Conservation (phyloP, 1,140 invertebrate genomes). For the Sogatella furcifera region DNA sequence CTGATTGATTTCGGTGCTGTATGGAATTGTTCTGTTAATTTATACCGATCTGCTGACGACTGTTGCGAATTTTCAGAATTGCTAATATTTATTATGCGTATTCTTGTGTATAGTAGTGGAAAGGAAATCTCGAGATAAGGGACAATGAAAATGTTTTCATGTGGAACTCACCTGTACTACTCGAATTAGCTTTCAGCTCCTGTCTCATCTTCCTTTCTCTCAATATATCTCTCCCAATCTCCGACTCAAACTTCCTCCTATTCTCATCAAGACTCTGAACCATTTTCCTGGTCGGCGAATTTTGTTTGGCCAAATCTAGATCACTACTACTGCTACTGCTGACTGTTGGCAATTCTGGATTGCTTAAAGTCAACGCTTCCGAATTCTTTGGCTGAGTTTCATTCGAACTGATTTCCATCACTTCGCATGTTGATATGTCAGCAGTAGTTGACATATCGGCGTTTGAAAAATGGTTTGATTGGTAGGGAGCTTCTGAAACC, state of each 20-base stretch:
- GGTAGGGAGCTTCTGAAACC: neutral
- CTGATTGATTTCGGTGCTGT: too few relatives aligned
- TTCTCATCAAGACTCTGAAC: constrained; percentile 26
- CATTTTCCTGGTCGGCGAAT: constrained; percentile 23
- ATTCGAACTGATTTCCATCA: neutral
- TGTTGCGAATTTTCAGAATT: too few relatives aligned
- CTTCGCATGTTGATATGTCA: neutral
- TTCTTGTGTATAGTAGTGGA: too few relatives aligned
- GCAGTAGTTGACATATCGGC: neutral
- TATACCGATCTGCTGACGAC: too few relatives aligned
- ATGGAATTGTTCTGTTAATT: too few relatives aligned
- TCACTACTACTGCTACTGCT: too few relatives aligned
- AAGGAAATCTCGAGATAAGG: too few relatives aligned
- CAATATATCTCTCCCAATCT: constrained; percentile 41
- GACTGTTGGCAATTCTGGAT: too few relatives aligned
- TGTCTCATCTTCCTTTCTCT: constrained; percentile 38
- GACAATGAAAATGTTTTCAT: too few relatives aligned
- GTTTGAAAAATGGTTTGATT: neutral
- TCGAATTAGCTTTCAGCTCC: constrained; percentile 35
- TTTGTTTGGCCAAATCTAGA: neutral
- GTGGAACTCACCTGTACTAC: constrained; percentile 16
- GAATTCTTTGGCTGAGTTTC: neutral
- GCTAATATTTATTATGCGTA: too few relatives aligned
- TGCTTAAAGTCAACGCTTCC: too few relatives aligned
- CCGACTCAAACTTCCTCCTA: constrained; percentile 40